Base-by-base conservation (phyloP, 37 sponge, comb jelly and placozoan species). In the Ianthella basta region DNA sequence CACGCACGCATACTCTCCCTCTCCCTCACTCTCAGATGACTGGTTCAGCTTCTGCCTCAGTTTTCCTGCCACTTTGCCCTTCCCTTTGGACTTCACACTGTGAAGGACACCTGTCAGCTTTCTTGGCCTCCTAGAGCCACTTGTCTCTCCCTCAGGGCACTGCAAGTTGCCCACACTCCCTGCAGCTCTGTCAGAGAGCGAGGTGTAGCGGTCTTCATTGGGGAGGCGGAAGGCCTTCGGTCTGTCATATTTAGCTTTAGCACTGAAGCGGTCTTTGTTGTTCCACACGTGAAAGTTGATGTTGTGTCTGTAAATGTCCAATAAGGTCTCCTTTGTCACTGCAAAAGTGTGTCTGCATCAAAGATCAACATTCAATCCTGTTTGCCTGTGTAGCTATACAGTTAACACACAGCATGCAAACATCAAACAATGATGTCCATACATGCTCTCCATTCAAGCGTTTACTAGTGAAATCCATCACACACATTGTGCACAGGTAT, bases 221-320 rank as follows among this genome's bases (percentile, higher is more conserved):
- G 90, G 86, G 21, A 89, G 86, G n/a, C 93, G 85, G 89, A 97
- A 92, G 0, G 91, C 93, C 59, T 94, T 94, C 16, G 97, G 97
- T 35, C 91, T 67, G 73, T 97, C 97, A 64, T 85, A 94, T 55
- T 79, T 61, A 10, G 97, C 93, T 25, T 91, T 73, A 16, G 88
- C 83, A 18, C 89, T 82, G n/a, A 97, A 81, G 69, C 92, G 94
- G 57, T 83, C 83, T 56, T 81, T 90, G 23, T 79, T 82, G 41
- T 94, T 86, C 95, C 95, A 97, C 19, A 97, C 78, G 23, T 90
- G 66, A 8, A 97, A 82, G 56, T 82, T 65, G 44, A 97, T n/a
- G 21, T 60, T 81, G 68, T 97, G 95, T 18, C 72, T n/a, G 75
- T 90, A 92, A 39, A 97, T 61, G 24, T 82, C 83, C 32, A 92